A percentile compares a stretch with the other conserved stretches of the same genome.
Conservation (phyloP, 2,888 invertebrate species). For the Masnerella sp. region DNA sequence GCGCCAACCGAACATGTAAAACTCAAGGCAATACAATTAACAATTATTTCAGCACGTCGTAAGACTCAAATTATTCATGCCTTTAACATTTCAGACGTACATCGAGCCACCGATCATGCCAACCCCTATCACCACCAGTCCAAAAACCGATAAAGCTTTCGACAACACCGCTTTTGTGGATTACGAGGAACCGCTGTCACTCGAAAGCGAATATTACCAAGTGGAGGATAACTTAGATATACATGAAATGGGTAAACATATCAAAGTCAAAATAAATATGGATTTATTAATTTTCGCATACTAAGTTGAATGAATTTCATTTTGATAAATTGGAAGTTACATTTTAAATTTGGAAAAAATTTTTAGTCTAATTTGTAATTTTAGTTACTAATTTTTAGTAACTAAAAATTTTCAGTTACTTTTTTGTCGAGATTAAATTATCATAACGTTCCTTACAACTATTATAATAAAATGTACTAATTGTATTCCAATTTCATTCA, state of each 20-base stretch:
- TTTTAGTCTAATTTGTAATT: too few relatives aligned
- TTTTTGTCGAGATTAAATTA: too few relatives aligned
- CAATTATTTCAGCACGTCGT: too few relatives aligned
- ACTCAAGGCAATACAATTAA: constrained; percentile 68
- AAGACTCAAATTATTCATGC: too few relatives aligned
- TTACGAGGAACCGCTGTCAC: constrained; percentile 89
- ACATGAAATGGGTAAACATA: constrained; percentile 69
- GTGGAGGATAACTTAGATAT: constrained; percentile 79
- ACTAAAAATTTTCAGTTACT: too few relatives aligned
- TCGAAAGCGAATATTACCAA: constrained; percentile 85
- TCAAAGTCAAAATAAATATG: background rate
- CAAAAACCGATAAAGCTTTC: constrained; percentile 78
- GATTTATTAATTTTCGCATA: too few relatives aligned
- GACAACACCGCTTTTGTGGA: constrained; percentile 89
- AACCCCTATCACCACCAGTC: constrained; percentile 68
- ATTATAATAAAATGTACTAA: too few relatives aligned
- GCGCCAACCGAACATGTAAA: constrained; percentile 77
- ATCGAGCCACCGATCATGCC: constrained; percentile 72
- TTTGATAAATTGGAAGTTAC: too few relatives aligned
- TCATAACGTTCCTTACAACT: too few relatives aligned
- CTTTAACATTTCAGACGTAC: constrained; percentile 68
- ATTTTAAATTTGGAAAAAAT: too few relatives aligned
- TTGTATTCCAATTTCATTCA: background rate
- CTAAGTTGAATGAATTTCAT: too few relatives aligned
- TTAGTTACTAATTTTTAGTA: too few relatives aligned